These are phyloP conservation scores for Psilopogon haemacephalus DNA, from an alignment of 2,113 vertebrate species.

Conservation along the genomic window DNA sequence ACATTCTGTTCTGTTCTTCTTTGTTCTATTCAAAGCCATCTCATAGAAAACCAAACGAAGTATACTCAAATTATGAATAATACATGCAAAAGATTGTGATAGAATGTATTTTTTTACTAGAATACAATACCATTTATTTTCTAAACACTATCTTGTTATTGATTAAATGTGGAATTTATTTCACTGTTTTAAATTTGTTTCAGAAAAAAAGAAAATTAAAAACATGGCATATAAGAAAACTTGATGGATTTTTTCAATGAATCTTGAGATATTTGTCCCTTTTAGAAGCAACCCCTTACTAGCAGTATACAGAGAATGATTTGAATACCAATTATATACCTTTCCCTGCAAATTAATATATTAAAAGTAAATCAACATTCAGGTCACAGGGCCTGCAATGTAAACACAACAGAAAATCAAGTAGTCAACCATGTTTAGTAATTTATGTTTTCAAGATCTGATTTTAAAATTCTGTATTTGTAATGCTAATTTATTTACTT, in stretches of 20 bases:
- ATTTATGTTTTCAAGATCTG: not conserved
- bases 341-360: not conserved
- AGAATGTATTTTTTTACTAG: slow-evolving; percentile 16
- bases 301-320: not conserved
- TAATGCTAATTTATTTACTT: not conserved
- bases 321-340: not conserved
- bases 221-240: not conserved
- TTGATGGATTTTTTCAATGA: not conserved
- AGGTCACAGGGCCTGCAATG: not conserved
- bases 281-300: not conserved
- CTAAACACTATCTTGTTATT: not conserved
- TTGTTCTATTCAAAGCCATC: not conserved
- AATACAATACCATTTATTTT: not conserved
- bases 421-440: not conserved
- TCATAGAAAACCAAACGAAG: not conserved
- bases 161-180: slow-evolving; percentile 7
- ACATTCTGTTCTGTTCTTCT: not conserved
- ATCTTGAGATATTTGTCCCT: not conserved
- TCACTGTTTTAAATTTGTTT: not conserved
- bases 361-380: not conserved
- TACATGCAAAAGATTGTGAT: slow-evolving; percentile 15
- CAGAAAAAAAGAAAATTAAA: not conserved
- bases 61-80: not conserved
- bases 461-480: not conserved
- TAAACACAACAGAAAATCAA: not conserved